Conservation (phyloP, 2,888 invertebrate genomes). For the Nomada lathburiana region DNA sequence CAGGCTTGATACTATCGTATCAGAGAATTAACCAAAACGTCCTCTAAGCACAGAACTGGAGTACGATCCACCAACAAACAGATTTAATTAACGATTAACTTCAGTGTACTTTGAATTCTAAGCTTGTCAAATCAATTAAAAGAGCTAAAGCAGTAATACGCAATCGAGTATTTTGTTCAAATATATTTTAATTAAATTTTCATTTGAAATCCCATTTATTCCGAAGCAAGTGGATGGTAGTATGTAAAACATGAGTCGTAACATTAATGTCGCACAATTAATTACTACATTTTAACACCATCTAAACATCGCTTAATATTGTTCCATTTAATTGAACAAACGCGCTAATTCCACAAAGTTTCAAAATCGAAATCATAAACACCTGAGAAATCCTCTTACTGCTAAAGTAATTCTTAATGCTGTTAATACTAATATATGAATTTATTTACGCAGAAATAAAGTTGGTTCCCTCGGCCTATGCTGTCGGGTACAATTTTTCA, state of each 20-base stretch:
- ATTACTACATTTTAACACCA: no score
- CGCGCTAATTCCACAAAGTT: no score
- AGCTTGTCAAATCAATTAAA: constrained; percentile 12
- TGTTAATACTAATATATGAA: not conserved
- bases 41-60: constrained; percentile 5
- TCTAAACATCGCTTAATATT: no score
- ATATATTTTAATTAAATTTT: not conserved
- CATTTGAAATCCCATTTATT: not conserved
- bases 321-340: no score
- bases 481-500: not conserved
- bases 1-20: constrained; percentile 37
- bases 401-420: no score
- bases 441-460: not conserved
- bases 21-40: constrained; percentile 39
- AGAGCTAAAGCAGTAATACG: not conserved
- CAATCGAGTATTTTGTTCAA: not conserved
- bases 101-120: not conserved
- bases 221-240: not conserved
- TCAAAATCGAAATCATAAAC: no score
- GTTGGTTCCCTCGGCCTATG: not conserved
- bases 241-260: not conserved
- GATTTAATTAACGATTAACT: constrained; percentile 42
- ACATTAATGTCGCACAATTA: no score
- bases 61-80: constrained; percentile 13
- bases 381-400: no score